Evolutionary conservation across 2,797 vertebrate species (phyloP), one percentile per base, ranked within the genome.

Genomic region (Lacerta viridis): DNA sequence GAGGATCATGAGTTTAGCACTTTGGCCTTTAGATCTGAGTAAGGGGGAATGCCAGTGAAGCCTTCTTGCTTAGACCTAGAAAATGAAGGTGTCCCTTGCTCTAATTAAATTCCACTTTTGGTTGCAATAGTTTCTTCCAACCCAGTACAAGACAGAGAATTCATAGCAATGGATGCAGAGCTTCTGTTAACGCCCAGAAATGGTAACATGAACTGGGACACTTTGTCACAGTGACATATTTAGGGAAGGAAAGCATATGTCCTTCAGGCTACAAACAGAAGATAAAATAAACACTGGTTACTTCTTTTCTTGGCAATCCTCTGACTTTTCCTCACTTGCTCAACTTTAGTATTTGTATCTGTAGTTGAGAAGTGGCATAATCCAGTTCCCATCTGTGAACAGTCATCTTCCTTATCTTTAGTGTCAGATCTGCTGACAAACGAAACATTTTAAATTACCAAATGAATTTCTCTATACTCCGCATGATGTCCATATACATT

Each of bases 311-410:
- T 80, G 84, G 68, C 3, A 7, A 93, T 68, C 92, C 92, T 95
- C 89, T 88, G 87, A 59, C 92, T 96, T 75, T 87, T 96, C 92
- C 90, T 93, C 80, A 89, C 93, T 61, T 88, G 79, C 46, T 92
- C 41, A 90, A 23, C n/a, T 81, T 71, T 84, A 77, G 77, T 72
- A 36, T 78, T 79, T 71, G 80, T 59, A 0, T 90, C 78, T 72
- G 86, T 89, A 92, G 50, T 20, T 64, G 78, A 33, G 80, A 85
- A 39, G 79, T 85, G 87, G 61, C 23, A 55, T 25, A 9, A 23
- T 17, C 69, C 84, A 5, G 27, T 6, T 92, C 81, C 84, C 29
- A 88, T 29, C 69, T 80, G 39, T 13, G 89, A 39, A 80, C 5
- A 88, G 71, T 90, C 88, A 71, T 89, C 5, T 71, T 89, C 74